A percentile compares a stretch with the other conserved stretches of the same genome.
Conservation (phyloP, 35 echinoderm and acorn worm species). For the Chiridota heheva region DNA sequence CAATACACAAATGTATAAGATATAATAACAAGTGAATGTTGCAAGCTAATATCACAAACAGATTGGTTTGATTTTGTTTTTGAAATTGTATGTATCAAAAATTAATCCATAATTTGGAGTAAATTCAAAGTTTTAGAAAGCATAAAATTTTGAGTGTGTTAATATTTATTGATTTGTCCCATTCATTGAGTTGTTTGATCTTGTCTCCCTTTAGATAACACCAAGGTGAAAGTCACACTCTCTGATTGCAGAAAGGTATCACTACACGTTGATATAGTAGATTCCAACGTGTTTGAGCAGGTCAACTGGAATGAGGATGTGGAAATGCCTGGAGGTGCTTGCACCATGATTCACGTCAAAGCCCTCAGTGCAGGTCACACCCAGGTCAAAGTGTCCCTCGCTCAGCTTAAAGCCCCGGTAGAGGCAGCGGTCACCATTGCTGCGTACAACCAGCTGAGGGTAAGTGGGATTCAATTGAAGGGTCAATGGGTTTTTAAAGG, state of each 20-base stretch:
- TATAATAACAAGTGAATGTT: no score
- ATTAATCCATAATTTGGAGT: no score
- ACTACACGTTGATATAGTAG: conserved; percentile 36
- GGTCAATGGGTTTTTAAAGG: background rate
- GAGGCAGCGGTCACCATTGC: conserved; percentile 84
- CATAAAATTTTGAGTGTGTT: background rate
- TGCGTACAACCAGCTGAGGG: conserved; percentile 74
- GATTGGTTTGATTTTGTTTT: no score
- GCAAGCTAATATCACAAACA: no score
- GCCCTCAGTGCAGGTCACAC: conserved; percentile 79
- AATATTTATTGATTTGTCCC: background rate
- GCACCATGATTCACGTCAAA: conserved; percentile 76
- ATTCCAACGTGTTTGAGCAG: conserved; percentile 59
- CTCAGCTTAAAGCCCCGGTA: conserved; percentile 57
- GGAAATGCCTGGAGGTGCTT: conserved; percentile 40
- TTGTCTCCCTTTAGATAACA: conserved; percentile 16
- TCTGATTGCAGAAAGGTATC: conserved; percentile 69
- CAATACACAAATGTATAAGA: no score
- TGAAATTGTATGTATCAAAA: no score
- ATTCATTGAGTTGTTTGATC: no score
- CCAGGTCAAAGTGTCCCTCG: conserved; percentile 70
- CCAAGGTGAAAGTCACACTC: conserved; percentile 35
- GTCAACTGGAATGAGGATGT: conserved; percentile 4
- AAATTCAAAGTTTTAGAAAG: background rate
- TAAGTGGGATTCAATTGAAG: no score